phyloP scores from a whole-genome alignment of 2,113 vertebrate genomes.

The Cephalopterus ornatus region DNA sequence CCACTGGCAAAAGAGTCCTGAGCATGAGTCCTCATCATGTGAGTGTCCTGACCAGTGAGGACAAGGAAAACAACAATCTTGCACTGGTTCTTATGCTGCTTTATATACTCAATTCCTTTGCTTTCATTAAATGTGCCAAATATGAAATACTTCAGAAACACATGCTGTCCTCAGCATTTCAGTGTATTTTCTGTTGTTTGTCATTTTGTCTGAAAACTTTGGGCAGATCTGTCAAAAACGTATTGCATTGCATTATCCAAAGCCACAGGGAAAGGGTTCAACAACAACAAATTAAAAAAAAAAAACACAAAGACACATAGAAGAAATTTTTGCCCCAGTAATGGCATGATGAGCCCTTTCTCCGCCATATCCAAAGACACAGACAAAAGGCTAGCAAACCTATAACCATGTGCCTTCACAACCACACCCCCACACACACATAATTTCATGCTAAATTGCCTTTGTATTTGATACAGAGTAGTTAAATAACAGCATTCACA shows the following conservation, averaged over 20 bases:
- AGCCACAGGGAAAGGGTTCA: not conserved
- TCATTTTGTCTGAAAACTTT: not conserved
- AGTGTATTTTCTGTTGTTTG: not conserved
- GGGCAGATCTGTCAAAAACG: not conserved
- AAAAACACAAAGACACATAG: not conserved
- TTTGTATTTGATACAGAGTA: not conserved
- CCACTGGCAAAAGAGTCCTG: not conserved
- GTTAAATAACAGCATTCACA: not conserved
- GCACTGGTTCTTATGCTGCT: not conserved
- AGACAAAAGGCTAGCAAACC: not conserved
- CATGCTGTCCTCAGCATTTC: not conserved
- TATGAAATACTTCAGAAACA: not conserved
- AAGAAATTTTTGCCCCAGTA: not conserved
- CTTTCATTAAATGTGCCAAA: not conserved
- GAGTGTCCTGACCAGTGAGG: not conserved
- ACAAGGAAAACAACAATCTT: not conserved
- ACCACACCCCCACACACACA: not conserved
- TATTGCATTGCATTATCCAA: not conserved
- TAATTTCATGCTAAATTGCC: not conserved
- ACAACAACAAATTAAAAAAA: not conserved
- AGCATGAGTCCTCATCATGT: not conserved
- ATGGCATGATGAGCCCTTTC: not conserved
- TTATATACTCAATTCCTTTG: not conserved
- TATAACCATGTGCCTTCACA: not conserved
- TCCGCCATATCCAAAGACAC: not conserved